These are phyloP conservation scores for Acanthosepion pharaonis DNA, from an alignment of 2,888 invertebrate genomes.

Conservation along the genomic window DNA sequence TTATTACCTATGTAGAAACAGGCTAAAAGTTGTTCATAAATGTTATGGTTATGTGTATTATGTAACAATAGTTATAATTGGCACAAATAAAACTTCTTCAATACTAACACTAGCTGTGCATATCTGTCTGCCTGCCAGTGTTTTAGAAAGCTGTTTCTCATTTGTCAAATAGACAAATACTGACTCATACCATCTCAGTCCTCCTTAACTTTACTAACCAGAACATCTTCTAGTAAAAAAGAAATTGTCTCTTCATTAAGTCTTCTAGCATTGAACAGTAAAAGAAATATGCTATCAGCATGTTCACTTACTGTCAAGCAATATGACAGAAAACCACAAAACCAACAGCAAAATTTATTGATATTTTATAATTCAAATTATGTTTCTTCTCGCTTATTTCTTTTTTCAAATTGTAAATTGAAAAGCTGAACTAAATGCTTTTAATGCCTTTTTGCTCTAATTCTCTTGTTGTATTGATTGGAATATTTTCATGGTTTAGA, in stretches of 20 bases:
- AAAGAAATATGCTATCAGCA: slow-evolving; percentile 16
- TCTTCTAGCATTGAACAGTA: not conserved
- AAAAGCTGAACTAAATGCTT: slow-evolving; percentile 37
- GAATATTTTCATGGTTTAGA: slow-evolving; percentile 15
- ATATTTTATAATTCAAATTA: slow-evolving; percentile 40
- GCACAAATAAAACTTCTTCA: not conserved
- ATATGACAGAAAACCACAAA: slow-evolving; percentile 44
- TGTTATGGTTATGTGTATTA: not conserved
- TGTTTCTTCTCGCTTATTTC: not conserved
- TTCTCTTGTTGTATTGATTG: slow-evolving; percentile 42
- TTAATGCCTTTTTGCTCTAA: slow-evolving; percentile 35
- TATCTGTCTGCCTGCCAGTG: not conserved
- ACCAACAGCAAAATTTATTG: slow-evolving; percentile 43
- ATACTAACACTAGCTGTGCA: not conserved
- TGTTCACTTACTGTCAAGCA: slow-evolving; percentile 39
- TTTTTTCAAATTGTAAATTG: slow-evolving; percentile 25
- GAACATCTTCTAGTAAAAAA: not conserved
- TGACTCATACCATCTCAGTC: not conserved
- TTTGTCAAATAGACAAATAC: slow-evolving; percentile 9
- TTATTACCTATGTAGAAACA: not conserved
- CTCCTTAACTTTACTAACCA: slow-evolving; percentile 1
- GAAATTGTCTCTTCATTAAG: slow-evolving; percentile 18
- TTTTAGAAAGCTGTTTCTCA: not conserved
- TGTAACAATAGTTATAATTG: not conserved
- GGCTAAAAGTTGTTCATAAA: not conserved